Conservation (phyloP, 2,888 invertebrate species). For the Melanargia galathea region DNA sequence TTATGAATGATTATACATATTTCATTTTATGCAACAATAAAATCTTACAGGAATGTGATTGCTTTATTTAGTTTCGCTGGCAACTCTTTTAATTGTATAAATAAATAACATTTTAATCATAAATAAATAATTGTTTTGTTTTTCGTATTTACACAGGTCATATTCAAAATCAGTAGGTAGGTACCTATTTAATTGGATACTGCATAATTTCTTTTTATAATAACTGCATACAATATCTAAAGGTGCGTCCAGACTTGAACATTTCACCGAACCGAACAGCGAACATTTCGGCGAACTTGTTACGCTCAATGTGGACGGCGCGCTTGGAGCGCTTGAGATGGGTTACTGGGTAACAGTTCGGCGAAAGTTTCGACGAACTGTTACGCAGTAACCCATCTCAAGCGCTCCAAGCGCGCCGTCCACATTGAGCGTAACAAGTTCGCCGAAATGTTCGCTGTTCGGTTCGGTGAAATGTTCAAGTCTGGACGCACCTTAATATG, state of each 20-base stretch:
- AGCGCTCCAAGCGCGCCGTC: too few species aligned
- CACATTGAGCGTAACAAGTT: too few species aligned
- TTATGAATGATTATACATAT: slow-evolving; percentile 34
- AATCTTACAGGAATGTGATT: slow-evolving; percentile 47
- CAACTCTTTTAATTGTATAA: slow-evolving; percentile 26
- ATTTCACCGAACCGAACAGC: too few species aligned
- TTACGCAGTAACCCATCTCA: too few species aligned
- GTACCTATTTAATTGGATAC: slow-evolving; percentile 9
- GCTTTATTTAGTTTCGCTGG: slow-evolving; percentile 33
- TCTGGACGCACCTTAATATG: too few species aligned
- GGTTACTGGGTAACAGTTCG: too few species aligned
- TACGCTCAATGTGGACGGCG: too few species aligned
- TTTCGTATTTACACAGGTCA: slow-evolving; percentile 36
- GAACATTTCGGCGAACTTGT: too few species aligned
- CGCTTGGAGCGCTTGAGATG: too few species aligned
- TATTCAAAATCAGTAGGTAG: slow-evolving; percentile 15
- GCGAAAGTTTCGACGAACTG: too few species aligned
- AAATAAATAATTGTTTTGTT: slow-evolving; percentile 35
- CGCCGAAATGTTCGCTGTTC: too few species aligned
- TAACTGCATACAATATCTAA: slow-evolving; percentile 5
- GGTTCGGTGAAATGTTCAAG: too few species aligned
- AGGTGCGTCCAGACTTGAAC: background rate
- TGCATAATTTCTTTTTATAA: slow-evolving; percentile 16
- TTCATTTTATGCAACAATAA: slow-evolving; percentile 42
- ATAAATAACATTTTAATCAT: slow-evolving; percentile 34